A percentile compares a stretch with the other conserved stretches of the same genome.
These are phyloP conservation scores for Megamerina dolium DNA, from an alignment of 2,888 invertebrate genomes.

Conservation along the genomic window DNA sequence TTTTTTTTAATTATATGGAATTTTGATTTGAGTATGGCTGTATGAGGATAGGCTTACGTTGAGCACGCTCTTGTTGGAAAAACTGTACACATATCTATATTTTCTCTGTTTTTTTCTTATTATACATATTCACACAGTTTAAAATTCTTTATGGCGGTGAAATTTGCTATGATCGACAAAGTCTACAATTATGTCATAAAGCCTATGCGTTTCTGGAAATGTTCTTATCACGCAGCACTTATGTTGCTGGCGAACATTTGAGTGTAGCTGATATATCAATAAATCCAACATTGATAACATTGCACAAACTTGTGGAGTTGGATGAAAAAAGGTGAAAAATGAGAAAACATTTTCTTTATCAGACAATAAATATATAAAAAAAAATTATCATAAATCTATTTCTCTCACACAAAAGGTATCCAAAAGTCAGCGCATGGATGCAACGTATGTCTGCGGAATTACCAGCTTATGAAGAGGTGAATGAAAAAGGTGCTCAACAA, in stretches of 20 bases:
- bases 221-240: slow-evolving; percentile 27
- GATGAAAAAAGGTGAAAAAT: slow-evolving; percentile 19
- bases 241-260: slow-evolving; percentile 22
- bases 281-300: slow-evolving; percentile 36
- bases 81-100: too few relatives aligned
- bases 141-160: slow-evolving; percentile 22
- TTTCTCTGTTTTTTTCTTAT: too few relatives aligned
- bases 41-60: too few relatives aligned
- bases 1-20: background rate
- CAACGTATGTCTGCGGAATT: slow-evolving; percentile 19
- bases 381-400: background rate
- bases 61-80: too few relatives aligned
- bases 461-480: slow-evolving; percentile 22
- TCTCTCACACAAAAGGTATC: slow-evolving; percentile 13
- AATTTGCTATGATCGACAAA: slow-evolving; percentile 21
- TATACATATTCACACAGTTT: too few relatives aligned
- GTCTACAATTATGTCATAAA: slow-evolving; percentile 21
- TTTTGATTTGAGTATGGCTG: too few relatives aligned
- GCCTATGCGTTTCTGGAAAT: slow-evolving; percentile 31
- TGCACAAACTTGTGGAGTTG: slow-evolving; percentile 32
- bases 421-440: slow-evolving; percentile 24
- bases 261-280: slow-evolving; percentile 48
- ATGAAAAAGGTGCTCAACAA: slow-evolving; percentile 19
- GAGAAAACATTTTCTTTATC: background rate
- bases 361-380: background rate